These are phyloP conservation scores for Leptopterna dolabrata DNA, from an alignment of 2,888 invertebrate species.

Conservation along the genomic window DNA sequence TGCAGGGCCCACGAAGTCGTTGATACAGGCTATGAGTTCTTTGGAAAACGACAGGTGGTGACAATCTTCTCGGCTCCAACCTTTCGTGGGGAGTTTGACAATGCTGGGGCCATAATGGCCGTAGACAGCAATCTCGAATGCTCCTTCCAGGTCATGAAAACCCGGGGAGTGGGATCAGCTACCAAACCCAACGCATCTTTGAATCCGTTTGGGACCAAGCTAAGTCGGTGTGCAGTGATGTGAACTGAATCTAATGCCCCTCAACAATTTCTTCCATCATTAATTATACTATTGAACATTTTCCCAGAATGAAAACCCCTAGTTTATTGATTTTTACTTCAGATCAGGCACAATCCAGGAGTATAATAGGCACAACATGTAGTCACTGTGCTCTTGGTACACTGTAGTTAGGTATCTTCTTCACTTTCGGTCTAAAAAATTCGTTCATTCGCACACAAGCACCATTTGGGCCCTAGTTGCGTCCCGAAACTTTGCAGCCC, in stretches of 20 bases:
- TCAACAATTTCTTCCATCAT: too few species aligned
- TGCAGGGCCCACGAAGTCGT: constrained; percentile 75
- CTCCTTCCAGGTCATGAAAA: constrained; percentile 57
- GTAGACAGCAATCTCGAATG: constrained; percentile 56
- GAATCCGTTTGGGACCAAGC: not conserved
- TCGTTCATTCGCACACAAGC: too few species aligned
- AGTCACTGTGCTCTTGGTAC: too few species aligned
- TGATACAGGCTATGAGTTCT: constrained; percentile 62
- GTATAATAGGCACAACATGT: too few species aligned
- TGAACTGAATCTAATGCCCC: not conserved
- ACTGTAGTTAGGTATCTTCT: too few species aligned
- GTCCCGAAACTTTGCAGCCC: too few species aligned
- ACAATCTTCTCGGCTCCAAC: constrained; percentile 60
- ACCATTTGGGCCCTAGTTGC: too few species aligned
- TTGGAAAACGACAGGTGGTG: constrained; percentile 60
- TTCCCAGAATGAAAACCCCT: too few species aligned
- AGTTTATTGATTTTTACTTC: too few species aligned
- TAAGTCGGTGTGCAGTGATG: constrained; percentile 25
- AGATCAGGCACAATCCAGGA: too few species aligned
- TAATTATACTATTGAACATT: too few species aligned
- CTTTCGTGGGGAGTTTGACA: constrained; percentile 57
- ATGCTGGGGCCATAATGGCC: constrained; percentile 56
- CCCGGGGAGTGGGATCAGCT: not conserved
- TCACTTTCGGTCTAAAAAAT: too few species aligned
- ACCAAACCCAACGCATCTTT: not conserved